Conservation (phyloP, 2,888 invertebrate species). For the Rambutsinella grinnellia region DNA sequence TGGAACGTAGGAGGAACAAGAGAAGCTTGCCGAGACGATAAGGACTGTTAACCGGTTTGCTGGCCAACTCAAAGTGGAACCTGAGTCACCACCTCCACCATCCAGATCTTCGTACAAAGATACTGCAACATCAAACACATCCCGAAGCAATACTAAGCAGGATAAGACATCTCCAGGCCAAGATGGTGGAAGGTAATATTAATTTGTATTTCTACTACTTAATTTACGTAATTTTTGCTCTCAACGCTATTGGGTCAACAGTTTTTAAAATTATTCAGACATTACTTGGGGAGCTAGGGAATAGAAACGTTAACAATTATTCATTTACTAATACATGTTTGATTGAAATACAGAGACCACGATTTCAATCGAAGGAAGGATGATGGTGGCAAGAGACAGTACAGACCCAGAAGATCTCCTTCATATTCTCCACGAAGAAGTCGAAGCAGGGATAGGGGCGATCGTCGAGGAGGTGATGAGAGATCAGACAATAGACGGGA, state of each 20-base stretch:
- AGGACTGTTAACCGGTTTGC: conserved; percentile 69
- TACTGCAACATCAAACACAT: no score
- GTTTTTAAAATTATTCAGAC: no score
- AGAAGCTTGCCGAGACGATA: conserved; percentile 76
- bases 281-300: no score
- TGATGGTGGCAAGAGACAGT: conserved; percentile 39
- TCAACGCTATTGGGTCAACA: no score
- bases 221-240: no score
- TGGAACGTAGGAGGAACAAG: conserved; percentile 79
- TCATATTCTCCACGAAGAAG: conserved; percentile 30
- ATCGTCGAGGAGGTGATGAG: not conserved
- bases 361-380: conserved; percentile 32
- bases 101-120: no score
- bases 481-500: conserved; percentile 24
- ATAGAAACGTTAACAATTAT: no score
- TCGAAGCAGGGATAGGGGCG: conserved; percentile 33
- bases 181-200: conserved; percentile 1
- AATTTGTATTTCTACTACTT: no score
- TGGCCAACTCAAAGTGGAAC: conserved; percentile 44
- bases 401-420: conserved; percentile 39
- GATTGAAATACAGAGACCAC: no score
- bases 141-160: conserved; percentile 20
- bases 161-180: conserved; percentile 19
- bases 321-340: no score
- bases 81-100: conserved; percentile 41